Percentiles rank a stretch among this genome's conserved stretches.
phyloP scores from a whole-genome alignment of 1,140 invertebrate species.

The Stegodyphus dumicola region DNA sequence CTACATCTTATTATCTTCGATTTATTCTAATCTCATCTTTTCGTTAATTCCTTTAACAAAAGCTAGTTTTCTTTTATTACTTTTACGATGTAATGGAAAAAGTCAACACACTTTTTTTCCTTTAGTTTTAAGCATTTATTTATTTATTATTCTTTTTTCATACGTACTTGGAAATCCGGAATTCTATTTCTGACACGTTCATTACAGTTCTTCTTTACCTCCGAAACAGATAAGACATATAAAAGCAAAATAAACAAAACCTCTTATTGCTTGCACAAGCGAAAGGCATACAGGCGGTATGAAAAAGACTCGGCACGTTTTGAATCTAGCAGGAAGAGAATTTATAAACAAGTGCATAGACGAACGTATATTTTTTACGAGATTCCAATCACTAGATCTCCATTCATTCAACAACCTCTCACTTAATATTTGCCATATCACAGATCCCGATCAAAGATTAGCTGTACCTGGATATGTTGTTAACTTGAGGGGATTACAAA shows the following conservation, averaged over 20 bases:
- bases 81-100: too few relatives aligned
- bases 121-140: too few relatives aligned
- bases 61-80: too few relatives aligned
- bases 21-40: too few relatives aligned
- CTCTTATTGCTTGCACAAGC: constrained; percentile 11
- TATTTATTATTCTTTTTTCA: too few relatives aligned
- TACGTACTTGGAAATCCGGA: too few relatives aligned
- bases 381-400: constrained; percentile 29
- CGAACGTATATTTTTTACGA: constrained; percentile 19
- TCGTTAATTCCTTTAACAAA: too few relatives aligned
- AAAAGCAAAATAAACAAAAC: neutral
- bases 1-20: too few relatives aligned
- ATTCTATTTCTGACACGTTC: too few relatives aligned
- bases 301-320: constrained; percentile 25
- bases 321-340: constrained; percentile 30
- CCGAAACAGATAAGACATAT: too few relatives aligned
- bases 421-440: constrained; percentile 39
- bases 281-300: constrained; percentile 5
- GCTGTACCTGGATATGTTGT: neutral
- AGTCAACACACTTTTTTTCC: too few relatives aligned
- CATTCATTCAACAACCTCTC: constrained; percentile 33
- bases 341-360: constrained; percentile 15
- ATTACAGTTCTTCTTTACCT: too few relatives aligned
- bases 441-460: constrained; percentile 20
- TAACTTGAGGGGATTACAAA: constrained; percentile 33